Evolutionary conservation across 2,113 vertebrate genomes (phyloP).

Genomic region (Alethe castanea): DNA sequence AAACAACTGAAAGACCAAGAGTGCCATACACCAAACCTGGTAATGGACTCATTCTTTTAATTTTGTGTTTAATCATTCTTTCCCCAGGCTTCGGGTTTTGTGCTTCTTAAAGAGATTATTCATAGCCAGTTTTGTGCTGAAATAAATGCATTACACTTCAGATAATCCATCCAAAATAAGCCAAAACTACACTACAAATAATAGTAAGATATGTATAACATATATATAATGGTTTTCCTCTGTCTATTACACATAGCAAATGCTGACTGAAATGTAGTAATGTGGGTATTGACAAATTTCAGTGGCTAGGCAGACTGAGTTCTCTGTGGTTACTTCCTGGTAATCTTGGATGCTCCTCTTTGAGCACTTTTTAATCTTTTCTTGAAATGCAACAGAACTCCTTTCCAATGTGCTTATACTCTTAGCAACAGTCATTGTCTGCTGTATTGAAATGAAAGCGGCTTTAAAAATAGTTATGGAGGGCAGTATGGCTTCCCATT

Average conservation of each 20-base stretch:
- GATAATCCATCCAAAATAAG: not conserved
- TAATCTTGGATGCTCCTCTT: not conserved
- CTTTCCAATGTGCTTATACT: not conserved
- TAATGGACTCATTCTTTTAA: conserved; percentile 55
- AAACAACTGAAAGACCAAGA: conserved; percentile 63
- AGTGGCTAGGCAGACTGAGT: not conserved
- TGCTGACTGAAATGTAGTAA: not conserved
- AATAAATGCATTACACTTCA: not conserved
- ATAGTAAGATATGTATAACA: not conserved
- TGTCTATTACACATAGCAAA: not conserved
- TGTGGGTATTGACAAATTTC: not conserved
- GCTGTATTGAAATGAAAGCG: not conserved
- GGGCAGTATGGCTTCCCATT: not conserved
- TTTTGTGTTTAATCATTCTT: not conserved
- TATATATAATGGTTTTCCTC: not conserved
- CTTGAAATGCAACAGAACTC: not conserved
- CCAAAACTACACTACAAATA: not conserved
- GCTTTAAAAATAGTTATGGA: not conserved
- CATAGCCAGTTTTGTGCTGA: not conserved
- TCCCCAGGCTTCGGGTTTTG: not conserved
- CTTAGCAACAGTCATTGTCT: not conserved
- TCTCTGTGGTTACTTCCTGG: not conserved
- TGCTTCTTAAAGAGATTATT: not conserved
- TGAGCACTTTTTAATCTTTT: not conserved
- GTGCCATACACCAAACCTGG: conserved; percentile 59